These are phyloP conservation scores for Monoplex corrugatus DNA, from an alignment of 2,888 invertebrate genomes.

Conservation along the genomic window DNA sequence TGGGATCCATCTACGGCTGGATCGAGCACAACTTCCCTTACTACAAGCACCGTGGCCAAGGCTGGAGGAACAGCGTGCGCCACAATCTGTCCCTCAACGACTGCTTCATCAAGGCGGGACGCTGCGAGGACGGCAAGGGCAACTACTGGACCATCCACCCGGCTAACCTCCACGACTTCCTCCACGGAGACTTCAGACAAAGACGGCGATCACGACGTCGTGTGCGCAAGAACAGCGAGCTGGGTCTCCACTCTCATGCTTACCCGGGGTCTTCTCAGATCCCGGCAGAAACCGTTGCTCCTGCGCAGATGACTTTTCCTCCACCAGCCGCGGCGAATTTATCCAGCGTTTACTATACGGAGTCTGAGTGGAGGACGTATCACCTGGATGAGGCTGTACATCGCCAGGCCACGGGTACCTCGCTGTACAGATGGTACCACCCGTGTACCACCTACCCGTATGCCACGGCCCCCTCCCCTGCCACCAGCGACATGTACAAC, in stretches of 20 bases:
- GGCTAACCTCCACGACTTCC: conserved; percentile 78
- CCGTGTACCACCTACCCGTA: conserved; percentile 49
- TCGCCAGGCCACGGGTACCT: conserved; percentile 75
- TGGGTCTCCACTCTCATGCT: conserved; percentile 67
- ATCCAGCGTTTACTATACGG: conserved; percentile 74
- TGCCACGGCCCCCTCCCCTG: conserved; percentile 42
- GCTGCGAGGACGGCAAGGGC: conserved; percentile 78
- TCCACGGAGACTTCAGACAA: conserved; percentile 77
- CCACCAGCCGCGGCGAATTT: conserved; percentile 64
- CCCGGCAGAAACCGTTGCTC: conserved; percentile 59
- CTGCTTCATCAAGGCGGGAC: conserved; percentile 77
- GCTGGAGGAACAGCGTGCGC: conserved; percentile 80
- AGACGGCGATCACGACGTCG: conserved; percentile 72
- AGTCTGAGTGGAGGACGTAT: conserved; percentile 74
- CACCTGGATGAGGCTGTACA: conserved; percentile 75
- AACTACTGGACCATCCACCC: conserved; percentile 80
- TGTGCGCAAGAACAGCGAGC: conserved; percentile 73
- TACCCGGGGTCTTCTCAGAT: conserved; percentile 63
- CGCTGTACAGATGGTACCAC: conserved; percentile 76
- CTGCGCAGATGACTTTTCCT: conserved; percentile 63
- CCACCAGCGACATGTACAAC: neutral
- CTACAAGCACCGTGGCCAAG: conserved; percentile 78
- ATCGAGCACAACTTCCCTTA: conserved; percentile 79
- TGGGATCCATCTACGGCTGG: conserved; percentile 80
- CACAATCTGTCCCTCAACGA: no score